Percentiles rank a stretch among this genome's conserved stretches.
Evolutionary conservation across 2,797 vertebrate species (phyloP).

Genomic region (Rhynchotus rufescens): DNA sequence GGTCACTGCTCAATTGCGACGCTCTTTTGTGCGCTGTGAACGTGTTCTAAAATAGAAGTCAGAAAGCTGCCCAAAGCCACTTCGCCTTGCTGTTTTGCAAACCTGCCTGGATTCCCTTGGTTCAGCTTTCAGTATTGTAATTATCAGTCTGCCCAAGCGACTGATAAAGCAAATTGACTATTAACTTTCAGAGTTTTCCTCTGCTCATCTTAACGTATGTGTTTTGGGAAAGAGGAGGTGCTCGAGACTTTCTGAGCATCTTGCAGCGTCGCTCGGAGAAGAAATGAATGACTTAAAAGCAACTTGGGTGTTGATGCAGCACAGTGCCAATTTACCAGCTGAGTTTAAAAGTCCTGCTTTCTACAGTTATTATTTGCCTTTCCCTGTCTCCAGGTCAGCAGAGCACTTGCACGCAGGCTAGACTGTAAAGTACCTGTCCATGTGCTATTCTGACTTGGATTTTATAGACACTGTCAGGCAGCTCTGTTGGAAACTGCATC

Average conservation of each 20-base stretch:
- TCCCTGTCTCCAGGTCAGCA: background rate
- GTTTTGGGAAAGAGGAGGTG: background rate
- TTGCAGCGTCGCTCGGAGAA: background rate
- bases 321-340: background rate
- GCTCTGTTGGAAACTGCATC: background rate
- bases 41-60: background rate
- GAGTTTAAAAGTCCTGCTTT: background rate
- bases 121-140: background rate
- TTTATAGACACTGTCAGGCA: background rate
- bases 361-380: background rate
- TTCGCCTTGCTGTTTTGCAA: background rate
- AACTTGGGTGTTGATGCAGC: background rate
- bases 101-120: background rate
- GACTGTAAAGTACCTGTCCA: background rate
- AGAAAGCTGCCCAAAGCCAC: background rate
- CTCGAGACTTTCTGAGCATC: fast-evolving
- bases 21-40: background rate
- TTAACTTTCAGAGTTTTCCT: background rate
- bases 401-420: fast-evolving
- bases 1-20: background rate
- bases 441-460: fast-evolving
- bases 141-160: background rate
- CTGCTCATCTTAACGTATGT: background rate
- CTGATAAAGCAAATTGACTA: background rate
- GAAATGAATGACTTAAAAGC: background rate